These are phyloP conservation scores for Campoplex nolae DNA, from an alignment of 2,888 invertebrate species.

Conservation along the genomic window DNA sequence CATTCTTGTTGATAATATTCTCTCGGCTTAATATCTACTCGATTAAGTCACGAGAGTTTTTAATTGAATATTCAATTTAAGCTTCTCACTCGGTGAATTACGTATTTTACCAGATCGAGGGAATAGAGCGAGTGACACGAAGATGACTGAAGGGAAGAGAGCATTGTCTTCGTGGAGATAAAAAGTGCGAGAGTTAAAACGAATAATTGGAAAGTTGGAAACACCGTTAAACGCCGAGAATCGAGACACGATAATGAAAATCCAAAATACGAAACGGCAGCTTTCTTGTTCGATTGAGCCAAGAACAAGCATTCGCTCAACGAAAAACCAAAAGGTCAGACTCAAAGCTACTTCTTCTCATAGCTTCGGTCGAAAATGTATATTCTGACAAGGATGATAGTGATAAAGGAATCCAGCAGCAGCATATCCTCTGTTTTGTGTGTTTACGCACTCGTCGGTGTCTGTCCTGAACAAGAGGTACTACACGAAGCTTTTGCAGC, in stretches of 20 bases:
- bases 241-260: neutral
- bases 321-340: neutral
- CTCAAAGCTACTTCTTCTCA: neutral
- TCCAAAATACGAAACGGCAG: neutral
- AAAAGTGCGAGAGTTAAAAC: constrained; percentile 35
- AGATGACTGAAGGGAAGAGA: neutral
- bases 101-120: neutral
- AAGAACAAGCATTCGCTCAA: neutral
- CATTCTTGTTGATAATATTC: constrained; percentile 8
- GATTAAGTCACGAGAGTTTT: constrained; percentile 26
- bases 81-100: neutral
- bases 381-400: neutral
- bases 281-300: neutral
- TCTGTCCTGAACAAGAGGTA: constrained; percentile 10
- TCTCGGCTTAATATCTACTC: neutral
- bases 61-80: constrained; percentile 30
- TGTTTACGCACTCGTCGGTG: constrained; percentile 14
- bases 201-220: constrained; percentile 28
- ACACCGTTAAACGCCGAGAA: neutral
- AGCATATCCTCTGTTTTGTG: neutral
- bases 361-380: neutral
- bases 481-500: constrained; percentile 24
- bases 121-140: neutral
- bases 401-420: neutral
- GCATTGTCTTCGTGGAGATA: constrained; percentile 16